Evolutionary conservation across 2,113 vertebrate species (phyloP).

Genomic region (Petromus typicus): DNA sequence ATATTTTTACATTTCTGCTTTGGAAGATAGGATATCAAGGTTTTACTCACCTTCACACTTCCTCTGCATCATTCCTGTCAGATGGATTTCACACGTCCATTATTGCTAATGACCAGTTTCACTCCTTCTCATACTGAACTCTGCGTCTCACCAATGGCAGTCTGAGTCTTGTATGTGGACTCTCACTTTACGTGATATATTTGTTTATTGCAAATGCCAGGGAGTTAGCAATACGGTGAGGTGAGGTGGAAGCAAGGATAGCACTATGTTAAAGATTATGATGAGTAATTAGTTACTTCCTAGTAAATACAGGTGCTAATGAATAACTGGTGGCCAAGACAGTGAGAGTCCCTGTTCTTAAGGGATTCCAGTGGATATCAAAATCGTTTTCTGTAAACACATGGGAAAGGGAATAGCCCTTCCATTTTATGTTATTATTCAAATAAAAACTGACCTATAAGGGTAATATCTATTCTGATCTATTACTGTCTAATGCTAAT

Average conservation of each 20-base stretch:
- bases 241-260: background rate
- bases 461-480: background rate
- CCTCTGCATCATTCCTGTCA: background rate
- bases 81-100: background rate
- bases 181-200: background rate
- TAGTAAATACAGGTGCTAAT: background rate
- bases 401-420: background rate
- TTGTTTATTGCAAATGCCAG: background rate
- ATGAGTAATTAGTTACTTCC: background rate
- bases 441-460: background rate
- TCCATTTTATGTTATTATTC: background rate
- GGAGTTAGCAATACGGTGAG: background rate
- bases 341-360: fast-evolving
- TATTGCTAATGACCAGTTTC: background rate
- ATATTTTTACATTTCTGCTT: background rate
- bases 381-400: background rate
- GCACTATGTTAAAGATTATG: background rate
- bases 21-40: background rate
- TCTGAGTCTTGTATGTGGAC: background rate
- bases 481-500: background rate
- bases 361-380: too few species aligned
- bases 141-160: background rate
- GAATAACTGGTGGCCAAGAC: background rate
- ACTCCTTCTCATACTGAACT: background rate
- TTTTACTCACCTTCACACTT: background rate